Base-by-base conservation (phyloP, 2,113 vertebrate genomes). In the Pithys albifrons region DNA sequence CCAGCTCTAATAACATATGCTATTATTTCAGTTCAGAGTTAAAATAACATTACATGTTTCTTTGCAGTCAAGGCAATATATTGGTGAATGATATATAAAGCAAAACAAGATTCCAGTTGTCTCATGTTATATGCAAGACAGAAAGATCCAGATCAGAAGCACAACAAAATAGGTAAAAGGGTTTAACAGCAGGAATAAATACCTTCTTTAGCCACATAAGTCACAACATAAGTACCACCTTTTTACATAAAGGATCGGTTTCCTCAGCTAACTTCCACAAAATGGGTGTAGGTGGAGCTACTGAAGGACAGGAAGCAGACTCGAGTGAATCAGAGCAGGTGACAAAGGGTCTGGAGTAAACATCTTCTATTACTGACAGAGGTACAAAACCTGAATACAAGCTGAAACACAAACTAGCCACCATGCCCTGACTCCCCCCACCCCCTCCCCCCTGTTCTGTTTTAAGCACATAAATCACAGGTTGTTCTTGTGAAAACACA, bases 221-320 rank as follows among this genome's bases (percentile, higher is more conserved):
- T 79, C 93, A 96, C 81, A 96, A 92, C 31, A 37, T 74, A 93
- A 93, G 76, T 45, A 93, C 80, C 92, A 95, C 48, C 76, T 95
- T 95, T 90, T 92, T 95, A 96, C 72, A 95, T 35, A 91, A 93
- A 88, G 67, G 72, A 95, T 22, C 0, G 19, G 76, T 59, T 82
- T 92, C 84, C 91, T 94, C 91, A 95, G 91, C 72, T 94, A 93
- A 65, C 45, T 95, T 88, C 82, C 76, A 86, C 82, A 80, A 78
- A 92, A 92, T 31, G 54, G 79, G 49, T 59, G 90, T 48, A 94
- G 83, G 81, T 62, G 62, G 62, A 88, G 93, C 91, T 95, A 94
- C 91, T 90, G 93, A 93, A 96, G 94, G 95, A 94, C 64, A 84
- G 85, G 77, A 95, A 94, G 91, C 82, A 96, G 90, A 96, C 33